phyloP scores from a whole-genome alignment of 2,888 invertebrate genomes.

The Lymantria dispar region DNA sequence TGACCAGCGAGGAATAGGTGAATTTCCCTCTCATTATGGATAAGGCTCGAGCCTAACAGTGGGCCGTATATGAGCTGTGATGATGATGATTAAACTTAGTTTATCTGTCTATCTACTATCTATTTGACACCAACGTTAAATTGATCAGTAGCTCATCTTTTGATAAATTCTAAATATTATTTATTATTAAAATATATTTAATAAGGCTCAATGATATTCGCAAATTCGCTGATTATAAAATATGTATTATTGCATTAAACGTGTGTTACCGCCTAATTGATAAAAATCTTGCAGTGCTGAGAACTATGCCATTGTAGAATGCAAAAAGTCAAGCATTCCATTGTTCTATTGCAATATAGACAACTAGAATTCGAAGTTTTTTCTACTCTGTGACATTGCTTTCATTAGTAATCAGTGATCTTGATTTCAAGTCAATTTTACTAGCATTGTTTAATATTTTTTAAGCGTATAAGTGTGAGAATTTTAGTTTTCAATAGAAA shows the following conservation, averaged over 20 bases:
- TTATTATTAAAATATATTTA: neutral
- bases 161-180: too few species aligned
- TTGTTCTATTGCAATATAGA: conserved; percentile 40
- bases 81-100: too few species aligned
- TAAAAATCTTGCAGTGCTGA: conserved; percentile 53
- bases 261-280: conserved; percentile 33
- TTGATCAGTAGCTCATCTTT: too few species aligned
- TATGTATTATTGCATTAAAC: conserved; percentile 34
- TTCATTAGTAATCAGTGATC: conserved; percentile 18
- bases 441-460: too few species aligned
- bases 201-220: neutral
- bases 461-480: too few species aligned
- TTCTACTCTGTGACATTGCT: conserved; percentile 31
- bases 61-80: too few species aligned
- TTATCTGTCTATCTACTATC: too few species aligned
- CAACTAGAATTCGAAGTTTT: conserved; percentile 19
- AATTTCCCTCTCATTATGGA: too few species aligned
- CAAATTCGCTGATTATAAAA: conserved; percentile 13
- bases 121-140: too few species aligned
- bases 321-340: conserved; percentile 38
- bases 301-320: conserved; percentile 46
- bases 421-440: conserved; percentile 14
- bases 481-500: too few species aligned
- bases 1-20: too few species aligned
- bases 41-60: too few species aligned